phyloP scores from a whole-genome alignment of 30 jellyfish, hydroid and myxozoan genomes.

The Morbakka virulenta region DNA sequence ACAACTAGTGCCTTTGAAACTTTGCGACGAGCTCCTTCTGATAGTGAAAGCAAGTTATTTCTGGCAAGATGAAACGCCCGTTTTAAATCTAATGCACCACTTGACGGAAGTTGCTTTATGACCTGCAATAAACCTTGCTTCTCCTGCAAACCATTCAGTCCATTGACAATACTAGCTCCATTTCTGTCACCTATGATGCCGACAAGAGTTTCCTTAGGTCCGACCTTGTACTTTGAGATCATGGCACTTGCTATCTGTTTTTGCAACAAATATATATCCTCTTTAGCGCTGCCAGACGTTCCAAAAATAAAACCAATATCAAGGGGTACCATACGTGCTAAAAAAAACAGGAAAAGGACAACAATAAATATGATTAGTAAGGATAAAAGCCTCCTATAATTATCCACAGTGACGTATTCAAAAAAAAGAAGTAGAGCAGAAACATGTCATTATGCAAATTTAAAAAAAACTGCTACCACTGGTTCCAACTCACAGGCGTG shows the following conservation, averaged over 20 bases:
- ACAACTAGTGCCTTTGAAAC: conserved; percentile 41
- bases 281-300: conserved; percentile 45
- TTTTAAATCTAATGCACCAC: neutral
- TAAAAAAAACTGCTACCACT: no score
- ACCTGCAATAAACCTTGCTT: neutral
- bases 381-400: no score
- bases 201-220: conserved; percentile 12
- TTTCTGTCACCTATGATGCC: conserved; percentile 25
- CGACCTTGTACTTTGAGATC: conserved; percentile 3
- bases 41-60: conserved; percentile 2
- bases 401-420: no score
- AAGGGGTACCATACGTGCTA: neutral
- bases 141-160: neutral
- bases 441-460: no score
- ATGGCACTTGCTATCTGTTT: conserved; percentile 15
- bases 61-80: conserved; percentile 42
- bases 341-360: no score
- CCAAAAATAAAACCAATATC: conserved; percentile 56
- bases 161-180: conserved; percentile 19
- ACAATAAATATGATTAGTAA: no score
- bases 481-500: no score
- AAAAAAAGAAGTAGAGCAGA: no score
- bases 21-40: conserved; percentile 30
- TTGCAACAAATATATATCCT: conserved; percentile 22
- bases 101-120: neutral